Evolutionary conservation across 2,113 vertebrate genomes (phyloP).

Genomic region (Trematocara nigrifrons): DNA sequence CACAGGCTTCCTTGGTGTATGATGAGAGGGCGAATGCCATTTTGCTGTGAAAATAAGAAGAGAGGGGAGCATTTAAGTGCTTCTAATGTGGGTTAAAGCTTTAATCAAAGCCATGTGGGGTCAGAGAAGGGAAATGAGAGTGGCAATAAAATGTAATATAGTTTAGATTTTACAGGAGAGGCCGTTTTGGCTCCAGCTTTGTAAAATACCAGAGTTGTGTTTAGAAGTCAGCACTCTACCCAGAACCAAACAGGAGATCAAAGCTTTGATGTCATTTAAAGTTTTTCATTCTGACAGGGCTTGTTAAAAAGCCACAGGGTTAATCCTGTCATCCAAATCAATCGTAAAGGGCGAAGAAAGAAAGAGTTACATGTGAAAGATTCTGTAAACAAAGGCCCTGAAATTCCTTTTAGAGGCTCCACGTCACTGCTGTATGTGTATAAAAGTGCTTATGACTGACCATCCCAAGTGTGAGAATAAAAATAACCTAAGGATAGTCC

Average conservation of each 20-base stretch:
- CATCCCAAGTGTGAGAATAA: not conserved
- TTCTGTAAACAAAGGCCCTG: not conserved
- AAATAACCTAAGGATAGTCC: conserved; percentile 7
- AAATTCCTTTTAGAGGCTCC: not conserved
- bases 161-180: conserved; percentile 30
- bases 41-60: conserved; percentile 1
- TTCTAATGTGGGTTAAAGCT: conserved; percentile 25
- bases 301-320: not conserved
- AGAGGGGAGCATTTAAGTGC: not conserved
- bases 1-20: not conserved
- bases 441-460: not conserved
- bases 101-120: conserved; percentile 38
- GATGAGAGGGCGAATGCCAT: not conserved
- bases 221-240: conserved; percentile 4
- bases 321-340: not conserved
- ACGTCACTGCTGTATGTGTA: not conserved
- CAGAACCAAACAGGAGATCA: not conserved
- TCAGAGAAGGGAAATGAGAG: conserved; percentile 25
- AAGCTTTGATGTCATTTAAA: not conserved
- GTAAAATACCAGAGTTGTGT: not conserved
- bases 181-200: not conserved
- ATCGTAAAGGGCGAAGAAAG: not conserved
- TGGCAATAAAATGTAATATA: conserved; percentile 15
- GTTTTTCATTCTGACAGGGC: not conserved
- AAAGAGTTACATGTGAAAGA: not conserved